Percentiles rank a stretch among this genome's conserved stretches.
These are phyloP conservation scores for Macrostomum lignano DNA, from an alignment of 1,140 invertebrate genomes.

Conservation along the genomic window DNA sequence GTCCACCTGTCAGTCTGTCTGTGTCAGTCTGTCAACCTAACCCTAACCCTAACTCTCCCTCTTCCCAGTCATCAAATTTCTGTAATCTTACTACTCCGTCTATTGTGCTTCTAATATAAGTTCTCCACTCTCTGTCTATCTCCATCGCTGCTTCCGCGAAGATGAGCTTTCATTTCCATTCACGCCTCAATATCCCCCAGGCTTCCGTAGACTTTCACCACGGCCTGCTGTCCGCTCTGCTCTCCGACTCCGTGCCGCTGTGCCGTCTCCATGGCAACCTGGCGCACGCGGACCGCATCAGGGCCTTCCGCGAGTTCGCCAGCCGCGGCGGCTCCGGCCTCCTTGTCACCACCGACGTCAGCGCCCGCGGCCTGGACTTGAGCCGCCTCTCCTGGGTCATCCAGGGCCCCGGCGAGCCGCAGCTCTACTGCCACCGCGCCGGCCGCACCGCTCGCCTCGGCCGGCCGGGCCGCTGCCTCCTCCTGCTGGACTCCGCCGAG, in stretches of 20 bases:
- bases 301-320: conserved; percentile 54
- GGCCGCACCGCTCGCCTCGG: conserved; percentile 48
- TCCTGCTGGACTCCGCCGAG: conserved; percentile 56
- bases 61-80: too few species aligned
- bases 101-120: too few species aligned
- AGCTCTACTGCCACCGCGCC: conserved; percentile 83
- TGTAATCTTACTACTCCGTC: too few species aligned
- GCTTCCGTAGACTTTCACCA: conserved; percentile 65
- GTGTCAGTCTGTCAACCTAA: too few species aligned
- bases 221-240: conserved; percentile 35
- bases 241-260: conserved; percentile 4
- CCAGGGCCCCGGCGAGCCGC: conserved; percentile 79
- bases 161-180: too few species aligned
- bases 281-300: conserved; percentile 9
- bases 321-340: conserved; percentile 43
- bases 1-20: too few species aligned
- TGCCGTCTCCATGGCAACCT: conserved; percentile 3
- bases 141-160: too few species aligned
- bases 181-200: too few species aligned
- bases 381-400: conserved; percentile 83
- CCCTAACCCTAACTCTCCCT: too few species aligned
- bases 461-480: conserved; percentile 36
- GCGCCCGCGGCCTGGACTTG: conserved; percentile 40
- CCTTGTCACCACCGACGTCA: conserved; percentile 6
- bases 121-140: too few species aligned